Conservation (phyloP, 2,888 invertebrate genomes). For the Smittia sp. region DNA sequence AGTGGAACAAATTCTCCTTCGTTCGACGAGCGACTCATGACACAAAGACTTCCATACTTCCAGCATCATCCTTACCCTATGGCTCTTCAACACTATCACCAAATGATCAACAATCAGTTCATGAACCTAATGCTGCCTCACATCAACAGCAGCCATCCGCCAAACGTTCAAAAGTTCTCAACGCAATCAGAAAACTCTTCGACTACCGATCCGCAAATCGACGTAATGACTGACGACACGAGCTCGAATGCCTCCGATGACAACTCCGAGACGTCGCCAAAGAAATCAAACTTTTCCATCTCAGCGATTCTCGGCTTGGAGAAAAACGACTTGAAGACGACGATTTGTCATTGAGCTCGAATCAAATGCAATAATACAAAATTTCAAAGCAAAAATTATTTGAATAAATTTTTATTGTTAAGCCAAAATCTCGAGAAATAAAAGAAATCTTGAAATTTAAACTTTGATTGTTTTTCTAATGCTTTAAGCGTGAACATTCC, state of each 20-base stretch:
- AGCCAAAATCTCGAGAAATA: too few relatives aligned
- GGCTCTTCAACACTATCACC: constrained; percentile 37
- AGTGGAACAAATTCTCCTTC: constrained; percentile 46
- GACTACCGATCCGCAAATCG: constrained; percentile 21
- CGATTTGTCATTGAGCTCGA: constrained; percentile 14
- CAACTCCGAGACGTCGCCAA: constrained; percentile 42
- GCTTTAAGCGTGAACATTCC: too few relatives aligned
- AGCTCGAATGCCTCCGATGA: constrained; percentile 19
- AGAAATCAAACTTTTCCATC: constrained; percentile 52
- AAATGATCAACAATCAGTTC: constrained; percentile 36
- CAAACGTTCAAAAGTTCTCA: not conserved
- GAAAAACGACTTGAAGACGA: constrained; percentile 18
- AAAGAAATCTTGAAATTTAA: too few relatives aligned
- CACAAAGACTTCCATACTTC: constrained; percentile 36
- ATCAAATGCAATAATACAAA: not conserved
- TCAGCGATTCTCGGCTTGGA: constrained; percentile 51
- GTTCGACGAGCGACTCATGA: constrained; percentile 17
- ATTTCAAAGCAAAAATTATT: not conserved
- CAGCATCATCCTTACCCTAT: constrained; percentile 38
- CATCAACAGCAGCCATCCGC: constrained; percentile 7
- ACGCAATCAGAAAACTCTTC: not conserved
- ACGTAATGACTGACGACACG: constrained; percentile 37
- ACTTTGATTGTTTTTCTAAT: too few relatives aligned
- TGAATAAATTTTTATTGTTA: not conserved
- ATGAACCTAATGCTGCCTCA: constrained; percentile 36